Evolutionary conservation across 2,888 invertebrate species (phyloP), one percentile per base, ranked within the genome.

Genomic region (Drosophila prolongata): DNA sequence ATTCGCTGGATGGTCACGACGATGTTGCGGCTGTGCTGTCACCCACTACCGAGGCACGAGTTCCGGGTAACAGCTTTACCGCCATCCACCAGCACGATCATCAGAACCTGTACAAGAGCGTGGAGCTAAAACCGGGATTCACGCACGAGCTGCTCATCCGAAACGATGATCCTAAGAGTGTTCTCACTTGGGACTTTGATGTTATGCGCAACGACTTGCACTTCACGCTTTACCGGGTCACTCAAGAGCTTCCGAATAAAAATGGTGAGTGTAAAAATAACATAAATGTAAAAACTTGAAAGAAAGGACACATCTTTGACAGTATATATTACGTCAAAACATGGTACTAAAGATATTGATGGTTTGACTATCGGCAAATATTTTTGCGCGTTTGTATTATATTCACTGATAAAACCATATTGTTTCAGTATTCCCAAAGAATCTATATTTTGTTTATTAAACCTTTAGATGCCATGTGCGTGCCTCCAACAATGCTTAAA

Each of bases 171-270:
- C 95, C 96, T 13, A 97, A 97, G 81, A 96, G 97, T 91, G 98
- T 98, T 68, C 94, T 98, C 47, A 98, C 98, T 27, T 98, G 98
- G 98, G 98, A 98, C 93, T 98, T 98, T 93, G 98, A 98, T 93
- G 97, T 98, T 57, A 94, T 98, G 91, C 95, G 97, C 27, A 97
- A 97, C 90, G 97, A 97, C 92, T 95, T 98, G 80, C 95, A 95
- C 73, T 98, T 98, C 93, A 95, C 96, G 8, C 95, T 98, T 50
- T 95, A 93, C 90, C 87, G 91, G 30, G 89, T 91, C 40, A 90
- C 88, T 30, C 88, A 87, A 50, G 89, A 90, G 40, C 70, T 91
- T 72, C 90, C 90, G 14, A 78, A 87, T 16, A 91, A 91, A 70
- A 83, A 86, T 80, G 92, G 92, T 92, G 34, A 70, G 75, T 3